Conservation (phyloP, 2,113 vertebrate species). For the Acrocephalus arundinaceus region DNA sequence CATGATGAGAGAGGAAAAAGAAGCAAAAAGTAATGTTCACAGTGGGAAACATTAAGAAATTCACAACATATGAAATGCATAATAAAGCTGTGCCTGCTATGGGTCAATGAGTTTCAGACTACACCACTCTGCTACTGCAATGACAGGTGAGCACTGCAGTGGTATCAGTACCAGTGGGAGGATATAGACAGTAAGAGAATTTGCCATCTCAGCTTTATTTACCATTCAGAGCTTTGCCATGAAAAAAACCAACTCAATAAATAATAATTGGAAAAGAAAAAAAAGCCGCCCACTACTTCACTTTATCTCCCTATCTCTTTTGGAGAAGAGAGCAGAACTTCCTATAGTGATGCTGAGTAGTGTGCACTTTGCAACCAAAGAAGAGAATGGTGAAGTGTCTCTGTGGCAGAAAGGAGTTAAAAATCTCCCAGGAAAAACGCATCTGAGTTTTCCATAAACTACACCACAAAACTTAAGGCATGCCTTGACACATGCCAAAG, state of each 20-base stretch:
- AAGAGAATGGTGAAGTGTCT: not conserved
- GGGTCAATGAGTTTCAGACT: not conserved
- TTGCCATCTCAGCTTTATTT: not conserved
- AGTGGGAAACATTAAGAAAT: not conserved
- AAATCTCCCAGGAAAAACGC: not conserved
- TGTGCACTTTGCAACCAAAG: not conserved
- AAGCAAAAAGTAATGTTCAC: not conserved
- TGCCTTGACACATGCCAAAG: conserved; percentile 42
- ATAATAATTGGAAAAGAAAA: not conserved
- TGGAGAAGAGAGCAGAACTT: not conserved
- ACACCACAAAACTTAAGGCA: not conserved
- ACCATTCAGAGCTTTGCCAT: not conserved
- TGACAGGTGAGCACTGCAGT: not conserved
- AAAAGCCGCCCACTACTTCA: not conserved
- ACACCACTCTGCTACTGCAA: not conserved
- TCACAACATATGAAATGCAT: not conserved
- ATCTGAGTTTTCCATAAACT: not conserved
- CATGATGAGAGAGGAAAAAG: not conserved
- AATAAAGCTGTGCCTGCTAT: not conserved
- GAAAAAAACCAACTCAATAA: not conserved
- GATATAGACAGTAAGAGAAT: not conserved
- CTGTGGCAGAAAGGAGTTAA: conserved; percentile 5
- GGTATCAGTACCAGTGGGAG: not conserved
- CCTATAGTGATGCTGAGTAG: not conserved
- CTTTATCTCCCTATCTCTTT: not conserved